These are phyloP conservation scores for Brachyalestes nurse DNA, from an alignment of 2,797 vertebrate genomes.

Conservation along the genomic window DNA sequence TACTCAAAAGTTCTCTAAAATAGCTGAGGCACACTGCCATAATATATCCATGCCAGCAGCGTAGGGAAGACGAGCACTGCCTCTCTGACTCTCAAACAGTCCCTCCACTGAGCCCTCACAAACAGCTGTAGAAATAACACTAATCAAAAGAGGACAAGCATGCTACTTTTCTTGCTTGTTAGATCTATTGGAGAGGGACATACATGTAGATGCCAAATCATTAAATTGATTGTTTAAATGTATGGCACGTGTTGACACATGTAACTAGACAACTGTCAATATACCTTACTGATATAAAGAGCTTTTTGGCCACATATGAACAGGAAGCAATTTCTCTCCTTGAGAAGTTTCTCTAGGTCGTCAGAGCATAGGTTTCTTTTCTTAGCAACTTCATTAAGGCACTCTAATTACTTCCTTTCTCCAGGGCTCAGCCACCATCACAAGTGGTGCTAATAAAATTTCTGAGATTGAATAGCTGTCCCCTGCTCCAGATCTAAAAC, in stretches of 20 bases:
- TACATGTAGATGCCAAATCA: not conserved
- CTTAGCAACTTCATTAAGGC: slow-evolving; percentile 81
- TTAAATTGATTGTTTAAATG: not conserved
- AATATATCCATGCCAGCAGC: slow-evolving; percentile 37
- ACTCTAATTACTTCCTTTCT: slow-evolving; percentile 81
- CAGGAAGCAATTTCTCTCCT: slow-evolving; percentile 63
- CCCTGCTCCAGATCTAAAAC: slow-evolving; percentile 51
- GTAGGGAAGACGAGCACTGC: slow-evolving; percentile 27
- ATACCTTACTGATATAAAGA: no score
- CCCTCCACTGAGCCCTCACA: slow-evolving; percentile 5
- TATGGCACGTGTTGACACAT: not conserved
- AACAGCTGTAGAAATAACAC: slow-evolving; percentile 20
- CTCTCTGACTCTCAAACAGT: slow-evolving; percentile 22
- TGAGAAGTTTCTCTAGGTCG: slow-evolving; percentile 73
- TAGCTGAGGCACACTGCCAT: slow-evolving; percentile 36
- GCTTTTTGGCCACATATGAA: not conserved
- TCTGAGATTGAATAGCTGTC: slow-evolving; percentile 52
- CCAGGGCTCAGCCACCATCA: slow-evolving; percentile 69
- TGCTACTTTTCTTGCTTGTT: not conserved
- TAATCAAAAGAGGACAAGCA: not conserved
- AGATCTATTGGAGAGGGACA: not conserved
- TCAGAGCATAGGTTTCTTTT: slow-evolving; percentile 69
- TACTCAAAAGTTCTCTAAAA: slow-evolving; percentile 33
- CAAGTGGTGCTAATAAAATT: slow-evolving; percentile 69
- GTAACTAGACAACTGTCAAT: not conserved